Conservation (phyloP, 2,797 vertebrate genomes). For the Enteromius radiatus region DNA sequence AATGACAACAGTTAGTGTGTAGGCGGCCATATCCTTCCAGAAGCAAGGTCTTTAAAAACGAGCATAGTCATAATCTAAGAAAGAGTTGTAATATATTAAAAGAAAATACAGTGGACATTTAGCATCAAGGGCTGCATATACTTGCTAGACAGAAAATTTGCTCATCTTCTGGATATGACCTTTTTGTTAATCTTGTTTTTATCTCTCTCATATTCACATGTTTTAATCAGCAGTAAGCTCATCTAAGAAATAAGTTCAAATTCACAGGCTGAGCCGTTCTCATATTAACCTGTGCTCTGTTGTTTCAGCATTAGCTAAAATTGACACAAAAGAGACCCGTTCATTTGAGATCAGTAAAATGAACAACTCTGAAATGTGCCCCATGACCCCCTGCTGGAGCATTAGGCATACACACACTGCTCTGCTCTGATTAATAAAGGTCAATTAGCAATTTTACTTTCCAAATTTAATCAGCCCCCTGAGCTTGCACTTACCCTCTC, state of each 20-base stretch:
- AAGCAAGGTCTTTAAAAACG: too few species aligned
- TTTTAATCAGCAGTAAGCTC: slow-evolving; percentile 18
- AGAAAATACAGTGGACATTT: not conserved
- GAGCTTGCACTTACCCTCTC: slow-evolving; percentile 57
- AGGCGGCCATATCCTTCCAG: not conserved
- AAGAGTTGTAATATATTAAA: not conserved
- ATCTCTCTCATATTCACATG: not conserved
- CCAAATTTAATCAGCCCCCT: slow-evolving; percentile 84
- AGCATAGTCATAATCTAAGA: not conserved
- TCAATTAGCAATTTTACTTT: slow-evolving; percentile 85
- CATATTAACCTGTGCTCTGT: slow-evolving; percentile 56
- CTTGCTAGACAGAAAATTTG: not conserved
- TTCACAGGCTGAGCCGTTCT: not conserved
- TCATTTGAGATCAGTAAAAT: slow-evolving; percentile 60
- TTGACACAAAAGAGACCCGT: slow-evolving; percentile 77
- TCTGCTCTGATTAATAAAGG: slow-evolving; percentile 83
- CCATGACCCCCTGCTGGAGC: slow-evolving; percentile 36
- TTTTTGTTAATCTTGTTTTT: not conserved
- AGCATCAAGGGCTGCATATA: not conserved
- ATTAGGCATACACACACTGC: slow-evolving; percentile 45
- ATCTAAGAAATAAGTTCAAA: not conserved
- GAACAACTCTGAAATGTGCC: slow-evolving; percentile 28
- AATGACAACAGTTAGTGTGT: not conserved
- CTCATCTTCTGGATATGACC: not conserved
- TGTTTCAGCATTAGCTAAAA: slow-evolving; percentile 70